Evolutionary conservation across 2,797 vertebrate species (phyloP).

Genomic region (Oreortyx pictus): DNA sequence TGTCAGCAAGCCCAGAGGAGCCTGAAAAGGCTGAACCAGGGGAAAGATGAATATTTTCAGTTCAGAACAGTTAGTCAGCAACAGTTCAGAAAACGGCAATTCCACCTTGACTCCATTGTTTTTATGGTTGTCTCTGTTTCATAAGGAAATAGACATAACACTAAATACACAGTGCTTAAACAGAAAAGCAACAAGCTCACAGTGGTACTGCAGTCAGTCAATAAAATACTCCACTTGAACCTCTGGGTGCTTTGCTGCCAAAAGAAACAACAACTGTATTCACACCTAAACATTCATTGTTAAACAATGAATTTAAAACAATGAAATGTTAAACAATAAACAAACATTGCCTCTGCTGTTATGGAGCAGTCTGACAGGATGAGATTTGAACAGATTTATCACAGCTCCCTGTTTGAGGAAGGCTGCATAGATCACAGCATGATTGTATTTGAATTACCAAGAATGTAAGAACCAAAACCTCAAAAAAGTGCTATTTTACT

Average conservation of each 20-base stretch:
- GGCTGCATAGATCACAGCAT: conserved; percentile 26
- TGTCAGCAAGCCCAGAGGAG: not conserved
- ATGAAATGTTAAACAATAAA: too few species aligned
- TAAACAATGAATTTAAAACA: too few species aligned
- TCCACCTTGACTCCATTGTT: not conserved
- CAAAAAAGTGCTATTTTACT: not conserved
- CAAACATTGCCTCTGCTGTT: conserved; percentile 17
- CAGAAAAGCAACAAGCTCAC: not conserved
- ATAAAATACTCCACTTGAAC: conserved; percentile 7
- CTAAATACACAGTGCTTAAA: not conserved
- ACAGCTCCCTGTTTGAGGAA: conserved; percentile 3
- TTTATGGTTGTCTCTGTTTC: not conserved
- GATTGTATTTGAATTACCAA: conserved; percentile 15
- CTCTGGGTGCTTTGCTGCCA: not conserved
- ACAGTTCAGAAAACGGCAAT: not conserved
- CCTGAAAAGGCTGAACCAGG: not conserved
- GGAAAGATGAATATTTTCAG: conserved; percentile 10
- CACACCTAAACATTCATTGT: conserved; percentile 47
- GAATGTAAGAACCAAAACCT: conserved; percentile 19
- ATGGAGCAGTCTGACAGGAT: conserved; percentile 13
- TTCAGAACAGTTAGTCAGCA: not conserved
- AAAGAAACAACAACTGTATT: conserved; percentile 11
- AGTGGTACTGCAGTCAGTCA: not conserved
- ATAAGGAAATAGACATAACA: not conserved
- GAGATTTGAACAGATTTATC: conserved; percentile 43